Percentiles rank a stretch among this genome's conserved stretches.
These are phyloP conservation scores for Eugnorisma glareosa DNA, from an alignment of 2,888 invertebrate species.

Conservation along the genomic window DNA sequence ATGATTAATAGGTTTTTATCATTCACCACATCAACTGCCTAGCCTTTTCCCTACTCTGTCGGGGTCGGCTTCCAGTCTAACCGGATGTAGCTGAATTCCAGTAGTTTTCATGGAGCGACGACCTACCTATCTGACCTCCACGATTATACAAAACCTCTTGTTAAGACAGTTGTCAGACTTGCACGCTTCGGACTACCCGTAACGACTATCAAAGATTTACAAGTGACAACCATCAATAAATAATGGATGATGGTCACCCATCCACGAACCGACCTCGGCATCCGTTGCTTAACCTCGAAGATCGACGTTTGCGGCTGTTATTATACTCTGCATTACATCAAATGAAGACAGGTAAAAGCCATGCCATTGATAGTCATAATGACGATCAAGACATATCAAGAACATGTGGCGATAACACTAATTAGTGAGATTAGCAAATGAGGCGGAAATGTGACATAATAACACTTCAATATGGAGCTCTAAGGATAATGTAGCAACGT, in stretches of 20 bases:
- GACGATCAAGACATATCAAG: constrained; percentile 16
- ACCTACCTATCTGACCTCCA: background rate
- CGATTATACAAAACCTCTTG: background rate
- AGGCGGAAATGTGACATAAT: constrained; percentile 10
- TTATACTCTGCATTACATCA: background rate
- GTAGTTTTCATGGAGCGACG: background rate
- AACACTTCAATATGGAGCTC: background rate
- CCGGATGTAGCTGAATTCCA: background rate
- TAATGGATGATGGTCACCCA: background rate
- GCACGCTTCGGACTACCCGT: background rate
- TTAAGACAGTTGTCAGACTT: background rate
- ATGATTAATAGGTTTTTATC: too few relatives aligned
- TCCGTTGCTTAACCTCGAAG: background rate
- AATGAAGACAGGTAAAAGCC: background rate
- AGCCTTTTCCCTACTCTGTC: background rate
- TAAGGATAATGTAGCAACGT: background rate
- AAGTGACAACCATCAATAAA: background rate
- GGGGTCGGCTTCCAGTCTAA: background rate
- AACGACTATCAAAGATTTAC: background rate
- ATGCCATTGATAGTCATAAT: constrained; percentile 26
- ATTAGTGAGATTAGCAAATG: constrained; percentile 44
- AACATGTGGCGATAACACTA: constrained; percentile 39
- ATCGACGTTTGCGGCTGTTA: background rate
- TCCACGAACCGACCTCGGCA: background rate
- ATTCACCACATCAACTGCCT: background rate